A percentile compares a stretch with the other conserved stretches of the same genome.
Conservation (phyloP, 2,797 vertebrate species). For the Acrossocheilus wenchowensis region DNA sequence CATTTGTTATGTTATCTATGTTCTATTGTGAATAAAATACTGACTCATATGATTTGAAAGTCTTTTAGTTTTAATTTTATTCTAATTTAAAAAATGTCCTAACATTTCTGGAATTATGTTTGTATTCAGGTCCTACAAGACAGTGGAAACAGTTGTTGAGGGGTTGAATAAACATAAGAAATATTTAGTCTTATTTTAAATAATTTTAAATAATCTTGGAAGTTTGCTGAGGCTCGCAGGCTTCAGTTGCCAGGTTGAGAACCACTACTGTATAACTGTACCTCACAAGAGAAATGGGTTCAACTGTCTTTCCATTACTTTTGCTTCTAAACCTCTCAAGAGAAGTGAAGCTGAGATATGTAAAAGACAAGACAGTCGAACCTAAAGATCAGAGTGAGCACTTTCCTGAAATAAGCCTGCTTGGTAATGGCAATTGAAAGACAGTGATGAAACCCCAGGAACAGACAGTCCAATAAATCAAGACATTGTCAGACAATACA, state of each 20-base stretch:
- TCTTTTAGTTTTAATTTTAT: no score
- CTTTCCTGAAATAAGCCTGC: slow-evolving; percentile 42
- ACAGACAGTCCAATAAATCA: slow-evolving; percentile 62
- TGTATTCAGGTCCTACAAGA: not conserved
- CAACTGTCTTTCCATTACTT: not conserved
- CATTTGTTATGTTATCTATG: no score
- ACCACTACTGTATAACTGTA: not conserved
- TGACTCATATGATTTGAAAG: no score
- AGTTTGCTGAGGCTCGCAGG: not conserved
- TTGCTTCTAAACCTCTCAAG: slow-evolving; percentile 29
- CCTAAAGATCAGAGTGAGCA: slow-evolving; percentile 33
- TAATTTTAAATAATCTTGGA: not conserved
- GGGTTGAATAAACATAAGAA: not conserved
- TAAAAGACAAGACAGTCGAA: slow-evolving; percentile 24
- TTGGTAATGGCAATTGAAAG: slow-evolving; percentile 59
- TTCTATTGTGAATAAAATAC: no score
- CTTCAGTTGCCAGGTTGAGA: not conserved
- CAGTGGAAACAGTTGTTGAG: not conserved
- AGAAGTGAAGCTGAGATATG: slow-evolving; percentile 15
- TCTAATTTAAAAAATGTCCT: no score
- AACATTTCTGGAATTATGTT: no score
- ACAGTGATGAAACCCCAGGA: slow-evolving; percentile 57
- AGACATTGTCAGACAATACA: slow-evolving; percentile 52
- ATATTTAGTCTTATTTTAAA: not conserved
- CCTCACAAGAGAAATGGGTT: not conserved